Base-by-base conservation (phyloP, 1,140 invertebrate genomes). In the Doryteuthis pealeii region DNA sequence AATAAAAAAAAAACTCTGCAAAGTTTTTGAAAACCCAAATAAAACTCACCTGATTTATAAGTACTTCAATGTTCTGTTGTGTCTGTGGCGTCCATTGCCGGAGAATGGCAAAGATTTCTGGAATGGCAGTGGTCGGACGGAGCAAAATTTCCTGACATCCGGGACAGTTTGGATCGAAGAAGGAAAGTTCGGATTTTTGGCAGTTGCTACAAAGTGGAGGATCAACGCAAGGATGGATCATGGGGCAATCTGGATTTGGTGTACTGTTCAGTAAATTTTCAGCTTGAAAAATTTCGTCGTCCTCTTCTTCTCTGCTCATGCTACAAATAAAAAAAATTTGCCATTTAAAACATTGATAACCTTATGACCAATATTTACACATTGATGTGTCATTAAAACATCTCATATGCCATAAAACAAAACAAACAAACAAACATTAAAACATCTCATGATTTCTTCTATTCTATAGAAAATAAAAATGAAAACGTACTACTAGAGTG, bases 1-100 rank as follows among this genome's bases (percentile, higher is more conserved):
- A n/a, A n/a, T n/a, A n/a, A n/a, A n/a, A n/a, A n/a, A n/a, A n/a
- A n/a, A n/a, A n/a, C n/a, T n/a, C n/a, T n/a, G n/a, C n/a, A n/a
- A n/a, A n/a, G n/a, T n/a, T n/a, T n/a, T n/a, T n/a, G n/a, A n/a
- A n/a, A n/a, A n/a, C n/a, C n/a, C n/a, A n/a, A n/a, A n/a, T 40
- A 10, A 28, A 18, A 26, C 70, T 74, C 72, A 90, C 90, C 87
- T 90, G 87, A 73, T 87, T 78, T 8, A 90, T 82, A 15, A 90
- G 75, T 33, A 88, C 74, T 74, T 89, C 86, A 68, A 91, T 80
- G 71, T 87, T 88, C 54, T 88, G 88, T 81, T 91, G 90, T 35
- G 88, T 89, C 73, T 89, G 87, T n/a, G 90, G 89, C 35, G 89
- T 89, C 90, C 90, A 91, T 83, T 91, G 90, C 58, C 90, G 80